A percentile compares a stretch with the other conserved stretches of the same genome.
Conservation (phyloP, 2,113 vertebrate species). For the Syngnathus floridae region DNA sequence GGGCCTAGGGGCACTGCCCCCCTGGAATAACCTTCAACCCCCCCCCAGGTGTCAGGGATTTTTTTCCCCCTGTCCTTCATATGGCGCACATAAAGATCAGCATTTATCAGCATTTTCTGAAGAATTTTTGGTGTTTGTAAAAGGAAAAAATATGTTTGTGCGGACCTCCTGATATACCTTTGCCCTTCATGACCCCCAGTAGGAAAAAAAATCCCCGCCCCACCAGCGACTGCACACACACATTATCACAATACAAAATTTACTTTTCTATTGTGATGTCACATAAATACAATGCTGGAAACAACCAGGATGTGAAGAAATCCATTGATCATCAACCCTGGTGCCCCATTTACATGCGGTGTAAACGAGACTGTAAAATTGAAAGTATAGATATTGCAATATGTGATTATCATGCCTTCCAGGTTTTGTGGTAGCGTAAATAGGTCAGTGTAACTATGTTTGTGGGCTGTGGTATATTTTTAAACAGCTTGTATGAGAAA, state of each 20-base stretch:
- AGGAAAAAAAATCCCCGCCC: too few relatives aligned
- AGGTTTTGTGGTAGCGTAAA: conserved; percentile 40
- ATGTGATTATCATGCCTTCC: conserved; percentile 34
- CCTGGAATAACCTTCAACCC: too few relatives aligned
- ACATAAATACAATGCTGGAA: conserved; percentile 25
- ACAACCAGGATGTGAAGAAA: conserved; percentile 40
- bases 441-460: conserved; percentile 51
- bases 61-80: too few relatives aligned
- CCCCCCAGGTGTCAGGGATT: too few relatives aligned
- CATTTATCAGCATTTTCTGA: too few relatives aligned
- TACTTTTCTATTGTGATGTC: conserved; percentile 25
- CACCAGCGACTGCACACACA: conserved; percentile 9
- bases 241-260: not conserved
- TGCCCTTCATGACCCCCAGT: too few relatives aligned
- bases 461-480: not conserved
- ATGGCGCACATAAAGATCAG: too few relatives aligned
- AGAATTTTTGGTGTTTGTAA: too few relatives aligned
- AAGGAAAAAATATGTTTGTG: too few relatives aligned
- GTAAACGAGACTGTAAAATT: conserved; percentile 40
- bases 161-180: too few relatives aligned
- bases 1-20: too few relatives aligned
- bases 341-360: conserved; percentile 31
- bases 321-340: conserved; percentile 40
- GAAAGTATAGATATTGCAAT: conserved; percentile 41
- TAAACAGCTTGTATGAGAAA: not conserved